phyloP scores from a whole-genome alignment of 2,113 vertebrate species.

The Hyaena hyaena region DNA sequence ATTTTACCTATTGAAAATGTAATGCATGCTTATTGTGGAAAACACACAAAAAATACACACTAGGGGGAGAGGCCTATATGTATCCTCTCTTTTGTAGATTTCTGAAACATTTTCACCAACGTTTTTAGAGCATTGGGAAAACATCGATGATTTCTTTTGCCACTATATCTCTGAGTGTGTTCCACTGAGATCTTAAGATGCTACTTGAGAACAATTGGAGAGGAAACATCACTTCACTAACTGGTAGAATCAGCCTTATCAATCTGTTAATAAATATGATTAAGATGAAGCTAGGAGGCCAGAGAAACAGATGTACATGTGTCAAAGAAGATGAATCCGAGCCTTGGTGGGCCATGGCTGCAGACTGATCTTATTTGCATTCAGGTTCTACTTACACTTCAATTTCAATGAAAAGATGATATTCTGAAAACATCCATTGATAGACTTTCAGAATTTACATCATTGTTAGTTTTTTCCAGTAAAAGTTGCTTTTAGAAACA shows the following conservation, averaged over 20 bases:
- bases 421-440: not conserved
- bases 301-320: not conserved
- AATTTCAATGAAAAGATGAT: constrained; percentile 29
- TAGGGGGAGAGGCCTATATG: not conserved
- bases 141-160: constrained; percentile 19
- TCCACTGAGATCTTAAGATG: constrained; percentile 19
- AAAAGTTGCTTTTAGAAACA: not conserved
- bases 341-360: not conserved
- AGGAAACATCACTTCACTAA: constrained; percentile 32
- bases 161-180: not conserved
- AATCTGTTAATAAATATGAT: constrained; percentile 46
- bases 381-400: not conserved
- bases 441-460: not conserved
- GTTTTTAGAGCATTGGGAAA: not conserved
- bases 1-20: constrained; percentile 25
- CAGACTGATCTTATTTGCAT: not conserved
- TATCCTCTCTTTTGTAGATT: not conserved
- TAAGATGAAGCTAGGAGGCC: constrained; percentile 26
- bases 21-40: not conserved
- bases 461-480: not conserved
- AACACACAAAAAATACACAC: not conserved
- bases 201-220: constrained; percentile 54
- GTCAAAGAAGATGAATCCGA: constrained; percentile 25
- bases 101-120: constrained; percentile 8
- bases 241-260: not conserved